Evolutionary conservation across 2,797 vertebrate genomes (phyloP), one percentile per base, ranked within the genome.

Genomic region (Sardinella longiceps): DNA sequence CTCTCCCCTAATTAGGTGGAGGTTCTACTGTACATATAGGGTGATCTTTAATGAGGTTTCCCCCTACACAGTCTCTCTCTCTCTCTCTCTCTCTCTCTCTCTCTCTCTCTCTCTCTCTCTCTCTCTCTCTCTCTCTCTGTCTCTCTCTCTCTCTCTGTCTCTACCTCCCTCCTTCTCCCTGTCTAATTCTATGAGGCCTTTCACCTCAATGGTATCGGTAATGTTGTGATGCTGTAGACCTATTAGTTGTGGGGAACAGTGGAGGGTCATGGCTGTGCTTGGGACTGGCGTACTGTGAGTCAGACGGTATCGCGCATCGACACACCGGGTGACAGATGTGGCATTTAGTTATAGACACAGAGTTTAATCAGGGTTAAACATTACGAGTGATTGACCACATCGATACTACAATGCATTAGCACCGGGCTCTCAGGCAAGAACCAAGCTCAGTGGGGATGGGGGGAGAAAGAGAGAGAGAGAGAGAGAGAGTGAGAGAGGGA

Each of bases 321-420:
- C 82, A 83, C 7, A 20, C 60, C 37, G 82, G 63, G 46, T n/a
- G 70, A 77, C 70, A 77, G 70, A 77, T 37, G 15, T 23, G 66
- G 37, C 70, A 33, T 43, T 77, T 77, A 77, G 70, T 43, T 77
- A 77, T 77, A 77, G 28, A 77, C 48, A 77, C 46, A 53, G 46
- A 51, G 63, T 70, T 77, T 51, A 74, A 74, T 83, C 48, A 66
- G 70, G 66, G 82, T 83, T 77, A 33, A 70, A 77, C 70, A 50
- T 83, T 33, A 83, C 25, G 63, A 33, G 25, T 53, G 46, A 53
- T 37, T 77, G 82, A n/a, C 33, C 63, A 23, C 66, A 39, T 50
- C 45, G 51, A 33, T 77, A 45, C 81, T 45, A 77, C 45, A 74
- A 51, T 50, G 60, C 82, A 80, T 77, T 83, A 53, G 48, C 28